These are phyloP conservation scores for Aythya baeri DNA, from an alignment of 2,113 vertebrate genomes.

Conservation along the genomic window DNA sequence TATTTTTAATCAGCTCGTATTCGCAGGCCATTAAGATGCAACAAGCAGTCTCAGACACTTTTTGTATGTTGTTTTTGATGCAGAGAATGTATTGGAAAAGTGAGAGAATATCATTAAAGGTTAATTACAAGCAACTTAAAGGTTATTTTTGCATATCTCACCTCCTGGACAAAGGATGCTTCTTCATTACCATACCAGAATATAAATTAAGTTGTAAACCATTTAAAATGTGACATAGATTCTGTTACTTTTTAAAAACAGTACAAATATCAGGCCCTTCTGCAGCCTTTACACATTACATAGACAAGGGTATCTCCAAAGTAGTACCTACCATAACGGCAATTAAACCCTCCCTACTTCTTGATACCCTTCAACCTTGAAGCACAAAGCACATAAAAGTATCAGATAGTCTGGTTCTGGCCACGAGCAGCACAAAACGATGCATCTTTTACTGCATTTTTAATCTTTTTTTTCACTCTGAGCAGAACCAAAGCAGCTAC, in stretches of 20 bases:
- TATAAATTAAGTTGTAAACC: constrained; percentile 70
- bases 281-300: background rate
- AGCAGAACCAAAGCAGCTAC: background rate
- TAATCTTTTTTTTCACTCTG: background rate
- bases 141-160: constrained; percentile 81
- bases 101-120: constrained; percentile 76
- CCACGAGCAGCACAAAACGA: background rate
- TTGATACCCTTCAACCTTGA: rapidly evolving
- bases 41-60: background rate
- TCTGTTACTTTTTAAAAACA: constrained; percentile 17
- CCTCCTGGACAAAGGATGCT: constrained; percentile 79
- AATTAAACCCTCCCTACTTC: background rate
- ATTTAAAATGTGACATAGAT: constrained; percentile 63
- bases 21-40: constrained; percentile 2
- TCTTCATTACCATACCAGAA: constrained; percentile 65
- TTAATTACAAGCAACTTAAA: constrained; percentile 81
- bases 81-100: constrained; percentile 48
- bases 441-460: background rate
- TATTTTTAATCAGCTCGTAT: background rate
- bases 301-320: background rate
- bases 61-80: constrained; percentile 23
- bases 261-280: background rate
- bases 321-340: background rate
- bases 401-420: rapidly evolving
- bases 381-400: background rate